Evolutionary conservation across 2,888 invertebrate genomes (phyloP).

Genomic region (Proisotoma minuta): DNA sequence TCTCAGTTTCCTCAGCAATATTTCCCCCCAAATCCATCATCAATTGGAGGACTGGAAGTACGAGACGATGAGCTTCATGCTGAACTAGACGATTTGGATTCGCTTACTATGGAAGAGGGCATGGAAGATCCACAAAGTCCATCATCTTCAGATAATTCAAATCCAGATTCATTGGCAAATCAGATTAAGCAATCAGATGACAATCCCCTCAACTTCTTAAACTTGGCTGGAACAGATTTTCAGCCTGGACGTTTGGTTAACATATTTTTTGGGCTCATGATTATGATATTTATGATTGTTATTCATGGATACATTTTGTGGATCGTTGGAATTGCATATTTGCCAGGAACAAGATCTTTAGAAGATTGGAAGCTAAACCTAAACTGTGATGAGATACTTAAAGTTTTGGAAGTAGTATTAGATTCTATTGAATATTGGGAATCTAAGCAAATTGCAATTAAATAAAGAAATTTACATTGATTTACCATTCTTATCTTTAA

Average conservation of each 20-base stretch:
- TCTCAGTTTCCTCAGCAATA: too few species aligned
- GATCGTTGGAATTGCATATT: slow-evolving; percentile 46
- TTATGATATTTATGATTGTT: slow-evolving; percentile 45
- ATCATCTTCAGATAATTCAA: too few species aligned
- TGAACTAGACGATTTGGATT: too few species aligned
- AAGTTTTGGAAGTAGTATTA: slow-evolving; percentile 17
- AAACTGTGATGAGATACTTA: slow-evolving; percentile 13
- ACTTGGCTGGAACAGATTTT: slow-evolving; percentile 45
- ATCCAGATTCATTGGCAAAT: too few species aligned
- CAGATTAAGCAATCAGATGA: slow-evolving; percentile 13
- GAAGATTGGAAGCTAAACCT: slow-evolving; percentile 35
- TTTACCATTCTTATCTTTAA: background rate
- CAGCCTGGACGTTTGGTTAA: slow-evolving; percentile 46
- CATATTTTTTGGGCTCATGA: slow-evolving; percentile 44
- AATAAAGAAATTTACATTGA: background rate
- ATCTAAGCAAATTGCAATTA: slow-evolving; percentile 12
- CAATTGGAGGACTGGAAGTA: too few species aligned
- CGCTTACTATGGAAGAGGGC: too few species aligned
- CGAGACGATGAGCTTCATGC: too few species aligned
- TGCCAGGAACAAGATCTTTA: slow-evolving; percentile 44
- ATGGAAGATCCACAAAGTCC: too few species aligned
- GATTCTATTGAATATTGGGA: slow-evolving; percentile 42
- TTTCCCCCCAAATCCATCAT: too few species aligned
- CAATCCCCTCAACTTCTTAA: slow-evolving; percentile 35
- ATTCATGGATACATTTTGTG: slow-evolving; percentile 45